These are phyloP conservation scores for Poecile montanus DNA, from an alignment of 2,797 vertebrate genomes.

Conservation along the genomic window DNA sequence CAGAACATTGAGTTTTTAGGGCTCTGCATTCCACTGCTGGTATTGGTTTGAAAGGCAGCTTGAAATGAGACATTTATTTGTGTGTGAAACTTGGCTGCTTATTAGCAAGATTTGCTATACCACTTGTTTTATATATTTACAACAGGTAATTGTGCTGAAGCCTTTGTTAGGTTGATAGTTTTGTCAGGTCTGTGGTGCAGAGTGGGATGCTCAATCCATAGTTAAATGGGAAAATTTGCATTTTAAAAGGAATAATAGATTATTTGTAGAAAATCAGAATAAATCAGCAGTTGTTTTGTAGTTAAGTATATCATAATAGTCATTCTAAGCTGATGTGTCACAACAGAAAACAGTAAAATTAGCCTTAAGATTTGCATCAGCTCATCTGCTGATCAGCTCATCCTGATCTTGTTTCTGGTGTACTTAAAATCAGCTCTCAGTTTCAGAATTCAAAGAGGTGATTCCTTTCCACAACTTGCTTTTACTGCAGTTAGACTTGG, in stretches of 20 bases:
- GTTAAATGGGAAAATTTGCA: neutral
- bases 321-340: neutral
- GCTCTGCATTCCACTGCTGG: neutral
- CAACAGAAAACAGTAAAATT: neutral
- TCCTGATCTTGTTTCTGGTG: neutral
- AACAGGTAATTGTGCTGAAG: neutral
- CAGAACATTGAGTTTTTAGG: neutral
- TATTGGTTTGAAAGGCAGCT: neutral
- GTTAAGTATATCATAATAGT: neutral
- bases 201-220: neutral
- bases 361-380: neutral
- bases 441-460: neutral
- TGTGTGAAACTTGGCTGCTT: neutral
- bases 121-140: neutral
- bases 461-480: neutral
- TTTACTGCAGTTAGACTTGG: neutral
- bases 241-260: constrained; percentile 32
- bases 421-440: neutral
- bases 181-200: neutral
- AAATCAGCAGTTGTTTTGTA: neutral
- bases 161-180: neutral
- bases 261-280: neutral
- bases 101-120: neutral
- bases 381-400: neutral
- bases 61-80: neutral